Conservation (phyloP, 2,797 vertebrate species). For the Calcarius lapponicus region DNA sequence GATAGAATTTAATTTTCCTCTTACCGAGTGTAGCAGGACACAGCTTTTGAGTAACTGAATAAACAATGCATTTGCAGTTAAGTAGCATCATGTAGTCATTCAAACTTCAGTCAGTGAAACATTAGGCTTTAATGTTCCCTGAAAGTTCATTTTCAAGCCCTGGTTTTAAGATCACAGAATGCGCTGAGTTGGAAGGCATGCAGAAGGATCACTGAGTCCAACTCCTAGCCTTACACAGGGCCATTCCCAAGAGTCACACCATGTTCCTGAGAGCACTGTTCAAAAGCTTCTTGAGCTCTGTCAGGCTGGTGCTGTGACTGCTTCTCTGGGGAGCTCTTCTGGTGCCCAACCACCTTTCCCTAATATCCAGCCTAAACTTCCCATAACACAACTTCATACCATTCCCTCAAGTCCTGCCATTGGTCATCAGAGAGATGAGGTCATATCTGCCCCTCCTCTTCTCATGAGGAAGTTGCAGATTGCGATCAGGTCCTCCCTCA, state of each 20-base stretch:
- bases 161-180: not conserved
- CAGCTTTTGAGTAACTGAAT: not conserved
- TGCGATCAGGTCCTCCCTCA: not conserved
- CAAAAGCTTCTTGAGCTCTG: not conserved
- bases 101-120: not conserved
- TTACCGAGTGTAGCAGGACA: not conserved
- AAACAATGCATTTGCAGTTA: not conserved
- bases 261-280: not conserved
- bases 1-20: not conserved
- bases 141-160: not conserved
- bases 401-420: not conserved
- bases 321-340: not conserved
- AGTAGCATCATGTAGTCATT: not conserved
- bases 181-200: not conserved
- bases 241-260: not conserved
- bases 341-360: fast-evolving
- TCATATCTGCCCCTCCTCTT: not conserved
- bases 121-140: not conserved
- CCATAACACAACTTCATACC: not conserved
- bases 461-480: not conserved
- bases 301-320: too few relatives aligned
- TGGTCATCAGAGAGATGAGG: not conserved
- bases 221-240: not conserved
- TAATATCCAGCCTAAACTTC: not conserved
- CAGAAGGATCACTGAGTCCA: not conserved